Evolutionary conservation across 2,888 invertebrate genomes (phyloP), one percentile per base, ranked within the genome.

Genomic region (Scaptomyza tumidula): DNA sequence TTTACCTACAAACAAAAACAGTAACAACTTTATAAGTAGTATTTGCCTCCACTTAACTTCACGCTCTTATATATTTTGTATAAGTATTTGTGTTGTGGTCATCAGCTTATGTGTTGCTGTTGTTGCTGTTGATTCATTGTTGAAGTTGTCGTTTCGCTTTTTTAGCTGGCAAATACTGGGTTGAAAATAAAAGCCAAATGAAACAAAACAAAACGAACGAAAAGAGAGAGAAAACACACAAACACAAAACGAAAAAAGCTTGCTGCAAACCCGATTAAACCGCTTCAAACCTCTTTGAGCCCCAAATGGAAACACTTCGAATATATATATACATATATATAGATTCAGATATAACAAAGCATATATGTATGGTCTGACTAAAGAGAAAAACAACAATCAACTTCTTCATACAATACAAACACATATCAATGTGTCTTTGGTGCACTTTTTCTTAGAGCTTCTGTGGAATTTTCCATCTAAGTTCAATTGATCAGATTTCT

Each of bases 241-340:
- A 65, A 55, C 19, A 50, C n/a, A 54, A 52, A 37, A 60, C 45
- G 70, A 54, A 57, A 55, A 39, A 44, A 31, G 13, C 46, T 39
- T 9, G 49, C 16, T 35, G 16, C 43, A 63, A 70, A 63, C 75
- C 41, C 54, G 77, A 56, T 76, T 45, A 57, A 76, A 70, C 78
- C 75, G 65, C 75, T 72, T 78, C 53, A 24, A 75, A 68, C 75
- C 78, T 62, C 78, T 63, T 68, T 49, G n/a, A 41, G 46, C 59
- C 48, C 29, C 24, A 29, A 29, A 9, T 29, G 9, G 59, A 48
- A 55, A 68, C 54, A 59, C 70, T 73, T 73, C 59, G 60, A 60
- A 63, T 53, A 55, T 49, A 35, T 19, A 63, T 53, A 55, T 49
- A 63, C 49, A 55, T 49, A 35, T 19, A 63, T 53, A 55, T 49